These are phyloP conservation scores for Blastomussa wellsi DNA, from an alignment of 92 coral and sea anemone genomes.

Conservation along the genomic window DNA sequence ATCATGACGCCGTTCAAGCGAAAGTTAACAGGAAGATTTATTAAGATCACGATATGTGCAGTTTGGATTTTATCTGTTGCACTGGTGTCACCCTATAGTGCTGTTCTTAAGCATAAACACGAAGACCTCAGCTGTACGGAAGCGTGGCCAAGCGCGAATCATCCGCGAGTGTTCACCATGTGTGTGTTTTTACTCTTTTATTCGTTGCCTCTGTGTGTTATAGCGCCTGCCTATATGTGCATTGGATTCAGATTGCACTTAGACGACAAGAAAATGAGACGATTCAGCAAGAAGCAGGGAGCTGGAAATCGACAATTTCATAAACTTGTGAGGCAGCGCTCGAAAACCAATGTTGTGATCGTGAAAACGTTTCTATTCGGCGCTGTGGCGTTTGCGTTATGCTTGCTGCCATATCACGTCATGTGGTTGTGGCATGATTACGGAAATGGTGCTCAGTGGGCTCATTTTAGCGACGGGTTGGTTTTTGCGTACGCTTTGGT, in stretches of 20 bases:
- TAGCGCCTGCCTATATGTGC: conserved; percentile 55
- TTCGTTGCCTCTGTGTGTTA: conserved; percentile 65
- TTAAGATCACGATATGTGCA: conserved; percentile 25
- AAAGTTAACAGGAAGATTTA: conserved; percentile 31
- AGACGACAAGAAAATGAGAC: conserved; percentile 30
- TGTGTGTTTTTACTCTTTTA: conserved; percentile 66
- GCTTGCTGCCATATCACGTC: conserved; percentile 72
- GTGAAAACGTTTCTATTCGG: conserved; percentile 69
- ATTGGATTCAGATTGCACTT: conserved; percentile 52
- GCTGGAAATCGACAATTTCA: conserved; percentile 28
- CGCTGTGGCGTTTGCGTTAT: conserved; percentile 70
- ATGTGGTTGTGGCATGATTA: conserved; percentile 82
- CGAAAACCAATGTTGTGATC: conserved; percentile 51
- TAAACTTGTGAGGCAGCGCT: conserved; percentile 30
- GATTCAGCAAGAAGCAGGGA: conserved; percentile 21
- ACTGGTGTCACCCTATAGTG: conserved; percentile 52
- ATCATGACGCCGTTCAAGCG: conserved; percentile 61
- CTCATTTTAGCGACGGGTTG: conserved; percentile 40
- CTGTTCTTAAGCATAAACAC: conserved; percentile 29
- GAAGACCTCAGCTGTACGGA: conserved; percentile 48
- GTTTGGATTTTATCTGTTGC: conserved; percentile 52
- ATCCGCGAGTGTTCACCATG: conserved; percentile 57
- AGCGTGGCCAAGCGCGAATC: conserved; percentile 49
- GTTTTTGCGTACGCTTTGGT: conserved; percentile 58
- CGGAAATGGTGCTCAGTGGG: conserved; percentile 61